These are phyloP conservation scores for Cistogaster globosa DNA, from an alignment of 2,888 invertebrate species.

Conservation along the genomic window DNA sequence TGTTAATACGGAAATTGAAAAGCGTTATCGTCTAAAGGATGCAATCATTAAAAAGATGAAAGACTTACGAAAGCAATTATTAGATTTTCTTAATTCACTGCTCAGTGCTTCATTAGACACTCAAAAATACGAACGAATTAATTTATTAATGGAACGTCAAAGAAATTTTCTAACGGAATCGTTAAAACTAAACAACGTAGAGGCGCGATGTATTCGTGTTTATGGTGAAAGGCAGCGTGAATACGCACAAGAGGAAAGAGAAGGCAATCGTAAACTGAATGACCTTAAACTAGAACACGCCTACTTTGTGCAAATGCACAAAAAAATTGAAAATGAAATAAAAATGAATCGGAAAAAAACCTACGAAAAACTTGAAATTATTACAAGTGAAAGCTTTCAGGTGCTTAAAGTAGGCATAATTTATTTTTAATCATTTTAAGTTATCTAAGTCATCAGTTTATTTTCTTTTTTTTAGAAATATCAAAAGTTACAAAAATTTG, in stretches of 20 bases:
- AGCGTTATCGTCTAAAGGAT: slow-evolving; percentile 77
- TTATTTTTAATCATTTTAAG: neutral
- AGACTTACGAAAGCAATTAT: slow-evolving; percentile 75
- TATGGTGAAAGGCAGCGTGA: slow-evolving; percentile 74
- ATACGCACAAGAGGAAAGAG: slow-evolving; percentile 74
- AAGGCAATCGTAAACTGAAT: slow-evolving; percentile 74
- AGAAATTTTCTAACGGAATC: slow-evolving; percentile 76
- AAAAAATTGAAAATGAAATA: slow-evolving; percentile 76
- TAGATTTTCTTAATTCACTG: slow-evolving; percentile 75
- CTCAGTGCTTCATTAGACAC: slow-evolving; percentile 76
- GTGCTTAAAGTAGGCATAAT: slow-evolving; percentile 75
- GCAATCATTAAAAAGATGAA: slow-evolving; percentile 76
- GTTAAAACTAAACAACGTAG: slow-evolving; percentile 75
- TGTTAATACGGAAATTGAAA: slow-evolving; percentile 77
- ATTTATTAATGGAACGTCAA: slow-evolving; percentile 77
- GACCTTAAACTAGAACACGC: slow-evolving; percentile 77
- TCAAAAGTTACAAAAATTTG: slow-evolving; percentile 75
- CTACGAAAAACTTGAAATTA: slow-evolving; percentile 76
- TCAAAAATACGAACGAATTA: slow-evolving; percentile 77
- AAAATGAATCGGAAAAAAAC: slow-evolving; percentile 74
- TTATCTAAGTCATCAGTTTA: neutral
- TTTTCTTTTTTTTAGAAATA: slow-evolving; percentile 73
- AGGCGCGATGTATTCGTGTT: slow-evolving; percentile 60
- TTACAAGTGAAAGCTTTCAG: slow-evolving; percentile 77
- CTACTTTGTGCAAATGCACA: slow-evolving; percentile 78